A percentile compares a stretch with the other conserved stretches of the same genome.
Evolutionary conservation across 2,113 vertebrate species (phyloP).

Genomic region (Chelonoidis abingdonii): DNA sequence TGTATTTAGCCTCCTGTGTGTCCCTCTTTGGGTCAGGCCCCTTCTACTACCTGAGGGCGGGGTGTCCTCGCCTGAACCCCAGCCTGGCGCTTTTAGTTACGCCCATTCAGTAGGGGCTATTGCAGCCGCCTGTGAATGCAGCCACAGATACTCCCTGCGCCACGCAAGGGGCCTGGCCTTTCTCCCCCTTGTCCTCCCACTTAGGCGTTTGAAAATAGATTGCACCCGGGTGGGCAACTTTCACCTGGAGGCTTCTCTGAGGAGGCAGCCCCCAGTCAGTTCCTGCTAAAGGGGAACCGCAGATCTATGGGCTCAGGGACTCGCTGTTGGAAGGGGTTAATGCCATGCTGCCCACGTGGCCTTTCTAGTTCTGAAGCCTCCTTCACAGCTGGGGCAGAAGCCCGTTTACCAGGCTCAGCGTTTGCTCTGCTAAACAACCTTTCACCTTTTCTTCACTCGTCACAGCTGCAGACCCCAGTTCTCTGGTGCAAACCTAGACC

Average conservation of each 20-base stretch:
- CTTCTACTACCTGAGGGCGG: no score
- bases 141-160: no score
- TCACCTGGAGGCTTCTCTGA: no score
- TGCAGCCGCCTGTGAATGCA: no score
- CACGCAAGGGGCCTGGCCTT: not conserved
- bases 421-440: not conserved
- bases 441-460: no score
- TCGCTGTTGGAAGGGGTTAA: not conserved
- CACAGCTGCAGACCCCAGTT: not conserved
- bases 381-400: not conserved
- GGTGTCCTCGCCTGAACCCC: no score
- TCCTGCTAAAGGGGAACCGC: not conserved
- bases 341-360: not conserved
- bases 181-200: not conserved
- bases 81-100: no score
- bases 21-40: no score
- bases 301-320: not conserved
- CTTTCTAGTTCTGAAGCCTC: not conserved
- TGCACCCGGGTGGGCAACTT: not conserved
- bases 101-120: no score
- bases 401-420: not conserved
- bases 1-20: no score
- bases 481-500: not conserved
- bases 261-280: not conserved
- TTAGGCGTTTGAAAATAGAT: not conserved